Evolutionary conservation across 2,888 invertebrate species (phyloP), one percentile per base, ranked within the genome.

Genomic region (Gryllus longicercus): DNA sequence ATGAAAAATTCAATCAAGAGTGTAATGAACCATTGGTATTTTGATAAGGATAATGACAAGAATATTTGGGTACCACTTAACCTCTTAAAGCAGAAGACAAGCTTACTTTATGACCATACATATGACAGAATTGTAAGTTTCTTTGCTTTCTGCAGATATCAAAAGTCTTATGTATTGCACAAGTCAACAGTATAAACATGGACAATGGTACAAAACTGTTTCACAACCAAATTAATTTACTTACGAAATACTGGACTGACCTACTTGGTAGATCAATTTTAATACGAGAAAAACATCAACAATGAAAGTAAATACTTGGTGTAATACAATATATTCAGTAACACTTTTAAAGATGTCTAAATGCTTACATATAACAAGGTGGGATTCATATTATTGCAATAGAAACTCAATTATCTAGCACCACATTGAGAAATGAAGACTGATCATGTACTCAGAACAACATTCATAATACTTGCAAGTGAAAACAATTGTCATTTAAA

Each of bases 291-390:
- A 63, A 63, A 38, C 38, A 38, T 38, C n/a, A 63, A 63, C 63
- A 63, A 63, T 63, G 63, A 63, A 63, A 63, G 63, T 63, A 63
- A 63, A 63, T 63, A 63, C 63, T 63, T 63, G 63, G 63, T 63
- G 63, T 63, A 63, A 63, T 63, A 63, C n/a, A n/a, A 63, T 63
- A 63, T 63, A 63, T 63, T 63, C n/a, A 63, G 63, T n/a, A 63
- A 63, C 63, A 63, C 63, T 63, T 63, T 63, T 63, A 63, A 63
- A 63, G 63, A 63, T 63, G 63, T 63, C 63, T 63, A 63, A 63
- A 63, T 63, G 63, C 63, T 63, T 63, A 63, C 63, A 63, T n/a
- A 63, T 63, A 63, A 63, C 63, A 63, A 63, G 63, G 63, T 63
- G 63, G 63, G 63, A 63, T 63, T 63, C n/a, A 38, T 63, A 63